A percentile compares a stretch with the other conserved stretches of the same genome.
Conservation (phyloP, 2,797 vertebrate genomes). For the Echeneis naucrates region DNA sequence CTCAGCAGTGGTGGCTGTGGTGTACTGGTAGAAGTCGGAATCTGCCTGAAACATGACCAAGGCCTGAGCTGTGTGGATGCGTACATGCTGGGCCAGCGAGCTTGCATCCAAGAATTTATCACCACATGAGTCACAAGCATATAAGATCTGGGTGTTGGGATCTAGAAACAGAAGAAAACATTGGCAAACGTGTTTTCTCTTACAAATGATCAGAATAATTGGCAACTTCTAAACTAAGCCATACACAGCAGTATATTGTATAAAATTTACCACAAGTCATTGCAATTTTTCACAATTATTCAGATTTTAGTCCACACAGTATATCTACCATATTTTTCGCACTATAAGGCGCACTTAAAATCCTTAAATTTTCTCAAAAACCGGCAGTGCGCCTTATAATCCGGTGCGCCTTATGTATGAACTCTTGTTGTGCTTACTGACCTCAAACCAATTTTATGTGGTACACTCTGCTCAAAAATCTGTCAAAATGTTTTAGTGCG, state of each 20-base stretch:
- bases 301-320: too few relatives aligned
- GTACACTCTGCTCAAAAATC: too few relatives aligned
- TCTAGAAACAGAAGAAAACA: constrained; percentile 80
- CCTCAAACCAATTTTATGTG: too few relatives aligned
- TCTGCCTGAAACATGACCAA: constrained; percentile 99
- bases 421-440: too few relatives aligned
- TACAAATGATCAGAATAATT: not conserved
- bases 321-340: too few relatives aligned
- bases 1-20: constrained; percentile 63
- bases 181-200: not conserved
- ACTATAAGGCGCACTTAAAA: too few relatives aligned
- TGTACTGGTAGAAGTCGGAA: constrained; percentile 95
- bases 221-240: not conserved
- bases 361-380: too few relatives aligned
- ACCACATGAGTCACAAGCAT: constrained; percentile 96
- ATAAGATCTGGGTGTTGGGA: constrained; percentile 97
- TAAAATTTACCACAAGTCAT: not conserved
- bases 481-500: too few relatives aligned
- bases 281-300: too few relatives aligned
- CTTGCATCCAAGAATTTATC: constrained; percentile 96
- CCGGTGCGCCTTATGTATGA: too few relatives aligned
- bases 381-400: too few relatives aligned
- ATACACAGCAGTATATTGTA: not conserved
- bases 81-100: constrained; percentile 95
- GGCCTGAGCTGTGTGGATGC: constrained; percentile 97